Base-by-base conservation (phyloP, 2,888 invertebrate species). In the Ophraella communa region DNA sequence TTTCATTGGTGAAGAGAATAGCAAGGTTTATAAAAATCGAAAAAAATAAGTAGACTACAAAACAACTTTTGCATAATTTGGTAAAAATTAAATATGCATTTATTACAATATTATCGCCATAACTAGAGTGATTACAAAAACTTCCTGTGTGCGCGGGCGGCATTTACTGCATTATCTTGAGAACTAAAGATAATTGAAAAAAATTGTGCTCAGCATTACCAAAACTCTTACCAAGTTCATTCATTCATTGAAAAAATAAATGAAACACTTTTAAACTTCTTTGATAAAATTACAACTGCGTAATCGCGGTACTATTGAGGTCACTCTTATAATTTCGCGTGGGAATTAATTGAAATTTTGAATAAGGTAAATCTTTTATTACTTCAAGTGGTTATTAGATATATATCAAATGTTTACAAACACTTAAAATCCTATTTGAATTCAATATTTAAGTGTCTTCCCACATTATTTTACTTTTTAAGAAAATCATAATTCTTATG, bases 131-230 rank as follows among this genome's bases (percentile, higher is more conserved):
- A 42, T 49, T 35, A 58, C 45, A 21, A 27, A 58, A 58, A 51
- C 58, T 51, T 58, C 58, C 58, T 58, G 58, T 58, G 11, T 51
- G 51, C 10, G 58, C 35, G 51, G 58, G 58, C 18, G 51, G 18
- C n/a, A 21, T 45, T 21, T 21, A 21, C 20, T 45, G 10, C 21
- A 45, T 21, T 45, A 45, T 45, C 45, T 21, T n/a, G 45, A 14
- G 5, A 45, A 45, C 45, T 45, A 4, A 45, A 45, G 45, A 45
- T 45, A 45, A 45, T 45, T 1, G 21, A 11, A 21, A 45, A 45
- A 20, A 21, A n/a, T n/a, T 45, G 1, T 21, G 21, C 21, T 21
- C 21, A 21, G 21, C 45, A 45, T n/a, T 21, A 45, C 39, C 7
- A 17, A 39, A 39, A 39, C 17, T n/a, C n/a, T n/a, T n/a, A n/a